phyloP scores from a whole-genome alignment of 2,797 vertebrate species.

The Gymnodraco acuticeps region DNA sequence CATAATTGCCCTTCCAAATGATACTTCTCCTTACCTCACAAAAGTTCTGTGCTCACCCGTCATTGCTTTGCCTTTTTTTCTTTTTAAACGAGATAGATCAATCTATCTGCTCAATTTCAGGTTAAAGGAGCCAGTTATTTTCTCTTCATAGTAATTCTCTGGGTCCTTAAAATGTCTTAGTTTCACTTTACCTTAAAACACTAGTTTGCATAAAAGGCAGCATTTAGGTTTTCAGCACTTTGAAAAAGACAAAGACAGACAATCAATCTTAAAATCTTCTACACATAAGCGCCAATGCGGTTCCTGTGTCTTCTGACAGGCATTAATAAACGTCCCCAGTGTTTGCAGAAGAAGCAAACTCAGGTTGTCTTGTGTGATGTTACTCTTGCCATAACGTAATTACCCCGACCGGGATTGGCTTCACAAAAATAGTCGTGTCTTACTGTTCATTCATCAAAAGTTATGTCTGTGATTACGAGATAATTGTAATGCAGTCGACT shows the following conservation, averaged over 20 bases:
- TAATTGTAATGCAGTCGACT: slow-evolving; percentile 65
- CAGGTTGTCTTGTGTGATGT: slow-evolving; percentile 64
- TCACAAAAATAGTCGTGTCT: slow-evolving; percentile 75
- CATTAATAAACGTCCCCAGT: slow-evolving; percentile 61
- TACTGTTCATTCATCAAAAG: slow-evolving; percentile 74
- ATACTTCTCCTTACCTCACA: slow-evolving; percentile 50
- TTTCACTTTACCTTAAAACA: slow-evolving; percentile 3
- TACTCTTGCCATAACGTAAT: slow-evolving; percentile 71
- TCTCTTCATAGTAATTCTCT: neutral
- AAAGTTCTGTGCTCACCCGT: slow-evolving; percentile 33
- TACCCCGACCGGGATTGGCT: slow-evolving; percentile 67
- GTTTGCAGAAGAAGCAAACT: slow-evolving; percentile 62
- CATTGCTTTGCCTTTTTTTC: slow-evolving; percentile 5
- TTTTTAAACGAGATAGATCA: slow-evolving; percentile 15
- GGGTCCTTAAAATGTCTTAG: slow-evolving; percentile 27
- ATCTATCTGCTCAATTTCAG: slow-evolving; percentile 27
- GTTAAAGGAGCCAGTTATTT: neutral
- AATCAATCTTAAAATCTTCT: slow-evolving; percentile 58
- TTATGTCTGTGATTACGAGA: slow-evolving; percentile 74
- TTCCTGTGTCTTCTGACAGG: slow-evolving; percentile 65
- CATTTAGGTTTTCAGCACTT: slow-evolving; percentile 47
- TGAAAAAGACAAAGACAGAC: slow-evolving; percentile 45
- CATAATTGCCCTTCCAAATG: slow-evolving; percentile 60
- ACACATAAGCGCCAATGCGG: slow-evolving; percentile 67
- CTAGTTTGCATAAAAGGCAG: slow-evolving; percentile 25